A percentile compares a stretch with the other conserved stretches of the same genome.
These are phyloP conservation scores for Malaclemys terrapin DNA, from an alignment of 2,113 vertebrate species.

Conservation along the genomic window DNA sequence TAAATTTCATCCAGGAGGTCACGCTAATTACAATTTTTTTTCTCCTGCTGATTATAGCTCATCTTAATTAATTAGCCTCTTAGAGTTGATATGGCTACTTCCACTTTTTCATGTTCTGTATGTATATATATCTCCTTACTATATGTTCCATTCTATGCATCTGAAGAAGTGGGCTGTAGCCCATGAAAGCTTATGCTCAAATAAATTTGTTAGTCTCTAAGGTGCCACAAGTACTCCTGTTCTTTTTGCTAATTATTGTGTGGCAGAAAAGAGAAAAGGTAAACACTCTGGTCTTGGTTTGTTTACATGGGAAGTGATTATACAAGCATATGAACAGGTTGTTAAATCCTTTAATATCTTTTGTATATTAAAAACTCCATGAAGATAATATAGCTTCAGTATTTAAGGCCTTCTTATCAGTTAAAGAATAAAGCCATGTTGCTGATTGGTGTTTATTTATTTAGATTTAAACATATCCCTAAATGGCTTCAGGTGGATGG, in stretches of 20 bases:
- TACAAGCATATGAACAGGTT: neutral
- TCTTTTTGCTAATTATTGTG: slow-evolving; percentile 11
- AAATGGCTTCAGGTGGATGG: neutral
- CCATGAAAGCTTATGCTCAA: no score
- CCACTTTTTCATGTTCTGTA: no score
- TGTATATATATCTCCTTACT: no score
- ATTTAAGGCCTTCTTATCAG: neutral
- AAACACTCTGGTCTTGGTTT: neutral
- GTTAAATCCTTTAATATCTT: slow-evolving; percentile 21
- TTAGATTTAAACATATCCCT: slow-evolving; percentile 1
- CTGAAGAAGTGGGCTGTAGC: no score
- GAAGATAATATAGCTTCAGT: neutral
- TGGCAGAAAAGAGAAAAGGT: neutral
- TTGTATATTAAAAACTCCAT: neutral
- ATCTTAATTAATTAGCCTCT: no score
- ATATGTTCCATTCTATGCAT: no score
- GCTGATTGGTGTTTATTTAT: neutral
- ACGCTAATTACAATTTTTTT: slow-evolving; percentile 2
- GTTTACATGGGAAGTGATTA: slow-evolving; percentile 13
- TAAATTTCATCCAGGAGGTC: slow-evolving; percentile 43
- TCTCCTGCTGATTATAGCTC: no score
- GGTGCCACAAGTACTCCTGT: no score
- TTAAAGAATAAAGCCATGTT: slow-evolving; percentile 32
- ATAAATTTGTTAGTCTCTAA: no score
- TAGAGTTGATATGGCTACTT: no score